phyloP scores from a whole-genome alignment of 2,888 invertebrate species.

The Leucophora obtusa region DNA sequence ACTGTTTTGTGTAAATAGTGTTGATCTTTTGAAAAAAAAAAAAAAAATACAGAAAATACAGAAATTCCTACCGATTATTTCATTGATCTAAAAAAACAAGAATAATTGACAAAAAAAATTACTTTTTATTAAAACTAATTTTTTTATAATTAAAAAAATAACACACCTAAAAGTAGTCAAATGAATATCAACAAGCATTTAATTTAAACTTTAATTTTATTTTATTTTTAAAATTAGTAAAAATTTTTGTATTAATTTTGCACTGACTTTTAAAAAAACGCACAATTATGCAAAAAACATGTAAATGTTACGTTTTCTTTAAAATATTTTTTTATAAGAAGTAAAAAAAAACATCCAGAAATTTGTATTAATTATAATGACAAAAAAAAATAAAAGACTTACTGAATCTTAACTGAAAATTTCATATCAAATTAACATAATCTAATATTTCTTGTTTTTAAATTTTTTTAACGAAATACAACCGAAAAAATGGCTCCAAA shows the following conservation, averaged over 20 bases:
- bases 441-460: constrained; percentile 3
- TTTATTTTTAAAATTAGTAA: constrained; percentile 24
- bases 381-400: constrained; percentile 67
- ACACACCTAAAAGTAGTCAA: constrained; percentile 52
- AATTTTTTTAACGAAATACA: not conserved
- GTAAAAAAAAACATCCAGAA: constrained; percentile 49
- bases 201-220: constrained; percentile 12
- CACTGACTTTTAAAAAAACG: constrained; percentile 59
- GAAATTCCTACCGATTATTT: constrained; percentile 68
- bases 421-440: constrained; percentile 67
- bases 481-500: constrained; percentile 3
- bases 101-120: constrained; percentile 25
- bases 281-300: constrained; percentile 59
- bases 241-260: constrained; percentile 54
- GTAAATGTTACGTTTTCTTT: constrained; percentile 44
- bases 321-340: constrained; percentile 32
- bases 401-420: constrained; percentile 67
- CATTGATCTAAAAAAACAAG: constrained; percentile 40
- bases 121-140: constrained; percentile 46
- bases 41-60: constrained; percentile 66
- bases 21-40: constrained; percentile 47
- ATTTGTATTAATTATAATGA: constrained; percentile 6
- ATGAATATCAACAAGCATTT: constrained; percentile 53
- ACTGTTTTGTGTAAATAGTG: constrained; percentile 61
- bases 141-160: constrained; percentile 20